phyloP scores from a whole-genome alignment of 2,797 vertebrate species.

The Chromis chromis region DNA sequence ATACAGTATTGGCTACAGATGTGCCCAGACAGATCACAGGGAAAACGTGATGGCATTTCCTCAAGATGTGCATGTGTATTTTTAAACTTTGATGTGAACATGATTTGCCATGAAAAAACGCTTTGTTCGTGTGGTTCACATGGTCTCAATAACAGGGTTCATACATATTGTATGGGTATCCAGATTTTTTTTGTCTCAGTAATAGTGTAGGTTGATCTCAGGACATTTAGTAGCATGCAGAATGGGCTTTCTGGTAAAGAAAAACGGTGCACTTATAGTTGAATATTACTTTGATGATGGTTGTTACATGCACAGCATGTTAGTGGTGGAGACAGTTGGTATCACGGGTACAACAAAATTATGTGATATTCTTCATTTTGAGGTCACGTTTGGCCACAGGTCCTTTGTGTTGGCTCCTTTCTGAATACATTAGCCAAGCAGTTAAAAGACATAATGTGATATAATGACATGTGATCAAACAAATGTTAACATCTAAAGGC shows the following conservation, averaged over 20 bases:
- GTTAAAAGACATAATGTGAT: conserved; percentile 48
- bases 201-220: conserved; percentile 55
- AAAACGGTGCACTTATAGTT: conserved; percentile 3
- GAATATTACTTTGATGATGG: conserved; percentile 29
- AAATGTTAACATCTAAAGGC: conserved; percentile 47
- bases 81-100: conserved; percentile 91
- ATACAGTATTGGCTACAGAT: conserved; percentile 81
- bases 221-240: conserved; percentile 48
- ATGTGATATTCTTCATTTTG: conserved; percentile 39
- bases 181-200: conserved; percentile 33
- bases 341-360: conserved; percentile 35
- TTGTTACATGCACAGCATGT: conserved; percentile 38
- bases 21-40: conserved; percentile 84
- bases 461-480: conserved; percentile 55
- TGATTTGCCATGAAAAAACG: conserved; percentile 90
- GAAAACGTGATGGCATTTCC: conserved; percentile 92
- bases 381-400: conserved; percentile 42
- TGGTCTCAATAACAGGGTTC: conserved; percentile 87
- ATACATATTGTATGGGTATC: conserved; percentile 80
- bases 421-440: conserved; percentile 42
- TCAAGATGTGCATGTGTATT: conserved; percentile 88
- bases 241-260: conserved; percentile 46
- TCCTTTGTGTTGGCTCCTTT: conserved; percentile 36
- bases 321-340: conserved; percentile 37
- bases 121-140: conserved; percentile 91